phyloP scores from a whole-genome alignment of 2,113 vertebrate genomes.

The Oenanthe melanoleuca region DNA sequence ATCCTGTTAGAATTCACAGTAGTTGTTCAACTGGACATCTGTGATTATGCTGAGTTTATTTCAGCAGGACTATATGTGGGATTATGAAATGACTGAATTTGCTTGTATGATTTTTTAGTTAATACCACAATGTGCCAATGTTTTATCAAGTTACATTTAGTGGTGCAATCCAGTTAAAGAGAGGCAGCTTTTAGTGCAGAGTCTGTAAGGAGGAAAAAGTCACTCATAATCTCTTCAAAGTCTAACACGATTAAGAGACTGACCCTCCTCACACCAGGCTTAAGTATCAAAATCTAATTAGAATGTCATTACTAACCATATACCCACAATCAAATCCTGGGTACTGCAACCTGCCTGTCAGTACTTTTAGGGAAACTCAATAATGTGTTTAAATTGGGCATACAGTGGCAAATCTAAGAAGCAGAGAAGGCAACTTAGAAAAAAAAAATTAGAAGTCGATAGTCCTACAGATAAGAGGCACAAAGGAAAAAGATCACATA shows the following conservation, averaged over 20 bases:
- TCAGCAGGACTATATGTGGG: background rate
- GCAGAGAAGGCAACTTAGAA: background rate
- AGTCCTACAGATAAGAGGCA: background rate
- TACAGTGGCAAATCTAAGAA: background rate
- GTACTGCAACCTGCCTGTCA: background rate
- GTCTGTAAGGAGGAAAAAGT: slow-evolving; percentile 14
- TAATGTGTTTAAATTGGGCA: background rate
- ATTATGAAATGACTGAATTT: background rate
- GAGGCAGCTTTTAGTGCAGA: background rate
- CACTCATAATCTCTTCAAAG: slow-evolving; percentile 34
- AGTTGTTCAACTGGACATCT: background rate
- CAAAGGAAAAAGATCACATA: background rate
- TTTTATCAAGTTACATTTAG: background rate
- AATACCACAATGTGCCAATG: background rate
- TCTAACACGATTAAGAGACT: slow-evolving; percentile 40
- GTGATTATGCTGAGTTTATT: background rate
- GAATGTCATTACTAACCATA: background rate
- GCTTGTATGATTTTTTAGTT: background rate
- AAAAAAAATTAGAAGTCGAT: background rate
- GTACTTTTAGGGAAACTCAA: slow-evolving; percentile 19
- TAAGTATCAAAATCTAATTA: slow-evolving; percentile 50
- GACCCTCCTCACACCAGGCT: slow-evolving; percentile 37
- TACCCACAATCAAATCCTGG: background rate
- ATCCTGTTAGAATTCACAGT: background rate
- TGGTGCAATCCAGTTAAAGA: background rate